phyloP scores from a whole-genome alignment of 1,140 invertebrate species.

The Orchesella cincta region DNA sequence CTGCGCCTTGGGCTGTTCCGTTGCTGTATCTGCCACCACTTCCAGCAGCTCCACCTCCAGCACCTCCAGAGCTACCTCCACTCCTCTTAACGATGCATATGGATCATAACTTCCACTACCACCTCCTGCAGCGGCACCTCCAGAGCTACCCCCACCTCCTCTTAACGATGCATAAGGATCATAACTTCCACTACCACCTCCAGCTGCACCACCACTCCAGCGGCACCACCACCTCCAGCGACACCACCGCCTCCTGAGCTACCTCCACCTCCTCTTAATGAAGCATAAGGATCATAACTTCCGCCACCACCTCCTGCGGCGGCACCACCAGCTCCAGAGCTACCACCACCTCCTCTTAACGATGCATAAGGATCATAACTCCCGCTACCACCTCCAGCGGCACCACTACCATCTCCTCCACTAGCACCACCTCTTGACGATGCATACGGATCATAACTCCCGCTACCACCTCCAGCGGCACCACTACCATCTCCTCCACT shows the following conservation, averaged over 20 bases:
- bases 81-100: neutral
- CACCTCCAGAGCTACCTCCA: constrained; percentile 25
- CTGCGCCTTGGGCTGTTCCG: neutral
- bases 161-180: constrained; percentile 9
- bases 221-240: neutral
- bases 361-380: constrained; percentile 22
- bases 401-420: neutral
- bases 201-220: constrained; percentile 24
- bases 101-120: constrained; percentile 25
- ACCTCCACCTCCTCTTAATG: neutral
- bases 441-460: neutral
- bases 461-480: neutral
- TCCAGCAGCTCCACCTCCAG: neutral
- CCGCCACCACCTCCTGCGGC: neutral
- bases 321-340: neutral
- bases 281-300: no score
- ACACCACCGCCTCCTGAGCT: neutral
- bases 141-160: constrained; percentile 6
- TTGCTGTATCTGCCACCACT: neutral
- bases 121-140: constrained; percentile 25
- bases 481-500: neutral
- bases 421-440: neutral
- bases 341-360: neutral
- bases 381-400: neutral
- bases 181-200: constrained; percentile 32